Conservation (phyloP, 1,140 invertebrate genomes). For the Nasonia vitripennis region DNA sequence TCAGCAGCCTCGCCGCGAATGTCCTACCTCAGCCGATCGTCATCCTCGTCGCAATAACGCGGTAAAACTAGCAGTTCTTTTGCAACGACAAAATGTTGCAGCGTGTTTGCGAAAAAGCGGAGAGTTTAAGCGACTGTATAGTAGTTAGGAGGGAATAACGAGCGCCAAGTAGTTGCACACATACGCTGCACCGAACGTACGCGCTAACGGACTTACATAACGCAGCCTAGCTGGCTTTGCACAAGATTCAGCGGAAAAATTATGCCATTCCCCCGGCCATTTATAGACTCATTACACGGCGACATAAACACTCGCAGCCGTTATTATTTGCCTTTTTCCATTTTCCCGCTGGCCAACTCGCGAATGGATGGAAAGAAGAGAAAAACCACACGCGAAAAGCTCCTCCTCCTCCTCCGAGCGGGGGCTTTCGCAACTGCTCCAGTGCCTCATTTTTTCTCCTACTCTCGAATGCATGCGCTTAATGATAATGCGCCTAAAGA, state of each 20-base stretch:
- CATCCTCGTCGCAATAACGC: no score
- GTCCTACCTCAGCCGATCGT: neutral
- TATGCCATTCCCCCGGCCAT: constrained; percentile 4
- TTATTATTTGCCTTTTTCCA: neutral
- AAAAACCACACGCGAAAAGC: neutral
- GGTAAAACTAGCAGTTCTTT: no score
- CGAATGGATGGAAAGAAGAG: neutral
- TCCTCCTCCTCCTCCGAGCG: neutral
- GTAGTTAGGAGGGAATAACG: neutral
- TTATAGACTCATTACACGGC: neutral
- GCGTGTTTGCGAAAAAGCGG: neutral
- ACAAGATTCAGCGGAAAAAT: constrained; percentile 20
- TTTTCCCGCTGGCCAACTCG: neutral
- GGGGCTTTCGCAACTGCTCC: neutral
- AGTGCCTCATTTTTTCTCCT: neutral
- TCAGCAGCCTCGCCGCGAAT: neutral
- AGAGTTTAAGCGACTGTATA: neutral
- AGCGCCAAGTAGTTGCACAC: neutral
- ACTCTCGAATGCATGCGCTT: constrained; percentile 7
- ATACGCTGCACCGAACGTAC: neutral
- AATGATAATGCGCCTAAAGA: constrained; percentile 20
- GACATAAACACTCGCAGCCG: neutral
- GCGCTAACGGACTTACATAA: constrained; percentile 29
- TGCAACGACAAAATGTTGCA: no score
- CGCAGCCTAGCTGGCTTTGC: neutral